These are phyloP conservation scores for Tetraneura akinire DNA, from an alignment of 1,140 invertebrate species.

Conservation along the genomic window DNA sequence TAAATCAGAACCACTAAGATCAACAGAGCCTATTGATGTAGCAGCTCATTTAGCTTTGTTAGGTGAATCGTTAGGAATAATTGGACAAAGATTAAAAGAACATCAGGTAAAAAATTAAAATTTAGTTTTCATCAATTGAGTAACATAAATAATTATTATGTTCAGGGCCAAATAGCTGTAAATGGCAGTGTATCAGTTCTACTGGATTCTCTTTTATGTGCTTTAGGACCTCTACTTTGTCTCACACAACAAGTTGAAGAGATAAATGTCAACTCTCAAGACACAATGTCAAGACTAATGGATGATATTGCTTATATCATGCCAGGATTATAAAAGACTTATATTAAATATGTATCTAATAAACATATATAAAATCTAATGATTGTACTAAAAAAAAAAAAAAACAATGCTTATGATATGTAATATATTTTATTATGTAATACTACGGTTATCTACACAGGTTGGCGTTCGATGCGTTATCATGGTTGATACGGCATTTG, in stretches of 20 bases:
- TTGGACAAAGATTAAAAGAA: conserved; percentile 85
- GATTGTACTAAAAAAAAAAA: too few species aligned
- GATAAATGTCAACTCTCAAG: conserved; percentile 70
- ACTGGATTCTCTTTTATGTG: conserved; percentile 90
- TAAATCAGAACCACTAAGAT: conserved; percentile 61
- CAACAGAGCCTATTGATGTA: conserved; percentile 82
- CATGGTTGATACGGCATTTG: too few species aligned
- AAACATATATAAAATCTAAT: not conserved
- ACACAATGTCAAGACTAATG: conserved; percentile 74
- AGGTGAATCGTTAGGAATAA: conserved; percentile 90
- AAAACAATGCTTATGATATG: not conserved
- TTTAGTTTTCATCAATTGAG: not conserved
- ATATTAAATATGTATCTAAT: not conserved
- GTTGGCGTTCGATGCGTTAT: too few species aligned
- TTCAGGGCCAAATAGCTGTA: conserved; percentile 87
- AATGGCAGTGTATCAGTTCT: conserved; percentile 93
- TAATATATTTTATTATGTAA: not conserved
- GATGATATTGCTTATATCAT: conserved; percentile 97
- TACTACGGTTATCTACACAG: too few species aligned
- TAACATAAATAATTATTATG: conserved; percentile 52
- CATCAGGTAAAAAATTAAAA: conserved; percentile 65
- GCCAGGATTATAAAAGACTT: conserved; percentile 79
- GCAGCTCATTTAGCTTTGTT: conserved; percentile 90
- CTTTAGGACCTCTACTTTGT: conserved; percentile 84
- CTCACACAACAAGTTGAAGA: conserved; percentile 83